Evolutionary conservation across 2,113 vertebrate genomes (phyloP).

Genomic region (Nettapus auritus): DNA sequence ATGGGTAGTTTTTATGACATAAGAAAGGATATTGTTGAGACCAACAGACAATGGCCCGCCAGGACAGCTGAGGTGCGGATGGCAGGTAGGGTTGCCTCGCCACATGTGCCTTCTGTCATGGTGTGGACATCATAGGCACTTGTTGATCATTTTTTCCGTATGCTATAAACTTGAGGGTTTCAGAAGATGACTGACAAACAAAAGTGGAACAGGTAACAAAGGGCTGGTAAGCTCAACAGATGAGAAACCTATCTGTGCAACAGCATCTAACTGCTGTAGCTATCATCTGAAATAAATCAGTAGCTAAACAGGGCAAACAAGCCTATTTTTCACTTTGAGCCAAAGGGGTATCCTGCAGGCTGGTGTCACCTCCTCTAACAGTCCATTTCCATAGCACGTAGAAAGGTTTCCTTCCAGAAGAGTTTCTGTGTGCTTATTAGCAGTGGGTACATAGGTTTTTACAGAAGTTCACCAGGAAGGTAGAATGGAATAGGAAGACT

Average conservation of each 20-base stretch:
- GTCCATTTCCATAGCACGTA: neutral
- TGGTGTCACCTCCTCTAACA: neutral
- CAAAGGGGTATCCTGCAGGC: neutral
- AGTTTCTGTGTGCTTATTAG: fast-evolving
- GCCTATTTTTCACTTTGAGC: neutral
- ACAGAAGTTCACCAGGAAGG: neutral
- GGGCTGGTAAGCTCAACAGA: neutral
- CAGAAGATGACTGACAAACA: neutral
- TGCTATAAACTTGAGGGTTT: neutral
- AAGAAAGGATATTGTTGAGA: neutral
- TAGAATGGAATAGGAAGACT: neutral
- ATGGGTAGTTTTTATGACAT: neutral
- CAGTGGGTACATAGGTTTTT: neutral
- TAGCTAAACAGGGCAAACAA: neutral
- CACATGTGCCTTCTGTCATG: neutral
- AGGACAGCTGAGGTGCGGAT: neutral
- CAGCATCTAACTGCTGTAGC: neutral
- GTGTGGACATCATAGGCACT: neutral
- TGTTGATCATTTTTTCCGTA: neutral
- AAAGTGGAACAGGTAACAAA: neutral
- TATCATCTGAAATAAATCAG: neutral
- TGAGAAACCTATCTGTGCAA: neutral
- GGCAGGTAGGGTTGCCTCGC: neutral
- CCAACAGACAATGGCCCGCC: neutral
- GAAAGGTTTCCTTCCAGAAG: neutral